phyloP scores from a whole-genome alignment of 1,140 invertebrate genomes.

The Lutraria rhynchaena region DNA sequence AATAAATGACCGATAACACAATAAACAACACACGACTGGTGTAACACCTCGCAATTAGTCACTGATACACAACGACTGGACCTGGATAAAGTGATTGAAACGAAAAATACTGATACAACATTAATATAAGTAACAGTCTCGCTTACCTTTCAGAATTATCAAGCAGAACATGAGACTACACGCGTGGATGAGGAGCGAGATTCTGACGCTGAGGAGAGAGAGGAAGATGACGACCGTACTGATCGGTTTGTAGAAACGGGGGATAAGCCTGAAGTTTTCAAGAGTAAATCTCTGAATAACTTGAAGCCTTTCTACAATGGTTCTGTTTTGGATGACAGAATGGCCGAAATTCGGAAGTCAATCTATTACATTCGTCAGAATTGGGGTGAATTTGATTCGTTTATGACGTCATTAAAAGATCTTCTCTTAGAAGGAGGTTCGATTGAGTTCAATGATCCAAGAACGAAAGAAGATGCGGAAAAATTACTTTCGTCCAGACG shows the following conservation, averaged over 20 bases:
- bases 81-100: no score
- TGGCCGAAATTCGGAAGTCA: constrained; percentile 47
- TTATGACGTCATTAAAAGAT: constrained; percentile 22
- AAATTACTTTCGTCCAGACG: constrained; percentile 26
- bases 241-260: constrained; percentile 50
- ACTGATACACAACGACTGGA: no score
- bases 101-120: no score
- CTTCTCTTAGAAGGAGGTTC: constrained; percentile 7
- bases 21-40: no score
- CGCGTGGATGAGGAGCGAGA: background rate
- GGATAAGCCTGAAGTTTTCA: constrained; percentile 32
- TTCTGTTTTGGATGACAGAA: constrained; percentile 26
- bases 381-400: constrained; percentile 39
- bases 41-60: no score
- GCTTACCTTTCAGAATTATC: no score
- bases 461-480: background rate
- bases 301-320: constrained; percentile 55
- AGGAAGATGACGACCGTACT: constrained; percentile 20
- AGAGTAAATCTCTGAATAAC: constrained; percentile 51
- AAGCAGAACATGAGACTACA: background rate
- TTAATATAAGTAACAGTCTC: no score
- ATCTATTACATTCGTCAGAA: constrained; percentile 53
- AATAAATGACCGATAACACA: no score
- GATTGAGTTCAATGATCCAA: constrained; percentile 32
- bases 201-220: constrained; percentile 1